Base-by-base conservation (phyloP, 2,888 invertebrate species). In the Entomobrya multifasciata region DNA sequence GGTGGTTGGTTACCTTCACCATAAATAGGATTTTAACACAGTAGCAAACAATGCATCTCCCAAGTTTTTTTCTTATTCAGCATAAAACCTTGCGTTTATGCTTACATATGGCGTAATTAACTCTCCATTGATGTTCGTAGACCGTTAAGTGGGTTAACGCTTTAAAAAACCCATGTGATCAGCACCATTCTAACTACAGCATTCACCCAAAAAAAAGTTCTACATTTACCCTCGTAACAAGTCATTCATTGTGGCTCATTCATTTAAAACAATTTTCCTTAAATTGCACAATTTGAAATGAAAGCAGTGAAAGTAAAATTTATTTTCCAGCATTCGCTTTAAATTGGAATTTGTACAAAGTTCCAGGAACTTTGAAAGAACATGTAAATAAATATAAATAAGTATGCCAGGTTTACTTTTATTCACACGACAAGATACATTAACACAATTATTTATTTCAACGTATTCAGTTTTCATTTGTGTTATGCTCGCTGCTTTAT, bases 41-140 rank as follows among this genome's bases (percentile, higher is more conserved):
- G 4, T 25, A 20, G 25, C 27, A 15, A 22, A 6, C 25, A 6
- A 57, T 57, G 27, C 60, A 27, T 13, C 1, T 30, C 0, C 27
- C 6, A 11, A 22, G 11, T 20, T 57, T 57, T 20, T 11, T 20
- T 11, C 57, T 25, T 25, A 0, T 5, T 57, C 57, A 11, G 11
- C 57, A 17, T 5, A 36, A 36, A 36, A 6, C 57, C 57, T 10
- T 57, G 11, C 20, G 25, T 22, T 20, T 57, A 11, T 57, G 1
- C 25, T 57, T 57, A 65, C 65, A 11, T n/a, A 55, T 36, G 36
- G n/a, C 25, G 74, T 55, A 74, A 74, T 74, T 74, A 74, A 74
- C 55, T 52, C 55, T 74, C 74, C 36, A 74, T 74, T 74, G 74
- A 74, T 74, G 74, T 55, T 36, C 74, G n/a, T 1, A 17, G 27